Evolutionary conservation across 2,113 vertebrate species (phyloP), one percentile per base, ranked within the genome.

Genomic region (Psophia crepitans): DNA sequence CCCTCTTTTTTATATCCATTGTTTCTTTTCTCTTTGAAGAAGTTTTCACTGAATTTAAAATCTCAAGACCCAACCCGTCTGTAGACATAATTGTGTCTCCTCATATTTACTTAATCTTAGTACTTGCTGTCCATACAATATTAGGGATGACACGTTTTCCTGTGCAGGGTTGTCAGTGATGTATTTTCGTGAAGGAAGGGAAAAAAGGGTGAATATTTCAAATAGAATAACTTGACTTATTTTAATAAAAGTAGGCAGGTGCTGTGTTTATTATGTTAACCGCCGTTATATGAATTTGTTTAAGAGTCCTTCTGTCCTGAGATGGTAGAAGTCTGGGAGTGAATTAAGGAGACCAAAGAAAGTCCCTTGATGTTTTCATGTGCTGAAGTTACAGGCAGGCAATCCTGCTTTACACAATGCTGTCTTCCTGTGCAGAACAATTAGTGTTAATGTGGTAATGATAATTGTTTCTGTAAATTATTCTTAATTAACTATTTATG

Each of bases 401-500:
- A 94, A 14, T 88, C 81, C 75, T 65, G 46, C 77, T 92, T 87
- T 54, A n/a, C 69, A 91, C 70, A 95, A 57, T 93, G 84, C 81
- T 57, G 57, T 90, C 92, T 97, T 96, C 87, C 93, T 92, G 78
- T 61, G 89, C 95, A 87, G 93, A 96, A 97, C 96, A 95, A 94
- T 95, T 94, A 96, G 84, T 80, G 92, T 83, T 97, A 95, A 94
- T 97, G 87, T 80, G 89, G 87, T 96, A 91, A 94, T 82, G 89
- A 91, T 96, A 94, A 97, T 97, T 84, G 91, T 96, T 96, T 94
- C 97, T 95, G 89, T 96, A 96, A 97, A 95, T 96, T 96, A 95
- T 87, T 96, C 95, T 97, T 96, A 95, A 96, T 97, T 97, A 97
- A 97, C 91, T 93, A 77, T 96, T 97, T 97, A 94, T 94, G 78